A percentile compares a stretch with the other conserved stretches of the same genome.
phyloP scores from a whole-genome alignment of 2,888 invertebrate species.

The Drosophila formosana region DNA sequence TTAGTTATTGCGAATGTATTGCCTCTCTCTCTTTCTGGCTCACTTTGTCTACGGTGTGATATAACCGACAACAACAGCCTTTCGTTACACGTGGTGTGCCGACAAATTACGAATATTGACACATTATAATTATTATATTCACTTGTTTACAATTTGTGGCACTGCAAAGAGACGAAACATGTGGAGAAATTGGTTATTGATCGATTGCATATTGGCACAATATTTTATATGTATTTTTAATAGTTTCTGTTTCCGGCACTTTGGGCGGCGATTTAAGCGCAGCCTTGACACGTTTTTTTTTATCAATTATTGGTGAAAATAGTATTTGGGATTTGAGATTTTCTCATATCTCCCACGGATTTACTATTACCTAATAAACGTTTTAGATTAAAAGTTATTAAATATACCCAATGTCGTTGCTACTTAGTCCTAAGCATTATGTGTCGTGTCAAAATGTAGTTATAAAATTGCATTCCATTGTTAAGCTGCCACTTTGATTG shows the following conservation, averaged over 20 bases:
- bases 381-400: no score
- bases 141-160: conserved; percentile 17
- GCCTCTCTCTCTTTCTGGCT: conserved; percentile 22
- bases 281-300: background rate
- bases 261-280: background rate
- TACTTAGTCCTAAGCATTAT: no score
- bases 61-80: conserved; percentile 12
- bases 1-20: conserved; percentile 29
- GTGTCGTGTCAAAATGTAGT: background rate
- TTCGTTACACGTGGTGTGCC: conserved; percentile 11
- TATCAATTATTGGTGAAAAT: background rate
- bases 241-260: background rate
- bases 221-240: background rate
- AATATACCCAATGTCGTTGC: no score
- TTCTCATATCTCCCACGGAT: background rate
- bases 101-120: conserved; percentile 26
- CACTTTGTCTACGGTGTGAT: conserved; percentile 1
- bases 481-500: background rate
- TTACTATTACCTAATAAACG: no score
- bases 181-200: conserved; percentile 4
- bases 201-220: conserved; percentile 3
- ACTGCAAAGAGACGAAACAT: conserved; percentile 36
- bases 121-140: conserved; percentile 18
- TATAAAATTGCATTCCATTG: background rate
- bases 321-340: background rate